phyloP scores from a whole-genome alignment of 2,888 invertebrate species.

The Macaria liturata region DNA sequence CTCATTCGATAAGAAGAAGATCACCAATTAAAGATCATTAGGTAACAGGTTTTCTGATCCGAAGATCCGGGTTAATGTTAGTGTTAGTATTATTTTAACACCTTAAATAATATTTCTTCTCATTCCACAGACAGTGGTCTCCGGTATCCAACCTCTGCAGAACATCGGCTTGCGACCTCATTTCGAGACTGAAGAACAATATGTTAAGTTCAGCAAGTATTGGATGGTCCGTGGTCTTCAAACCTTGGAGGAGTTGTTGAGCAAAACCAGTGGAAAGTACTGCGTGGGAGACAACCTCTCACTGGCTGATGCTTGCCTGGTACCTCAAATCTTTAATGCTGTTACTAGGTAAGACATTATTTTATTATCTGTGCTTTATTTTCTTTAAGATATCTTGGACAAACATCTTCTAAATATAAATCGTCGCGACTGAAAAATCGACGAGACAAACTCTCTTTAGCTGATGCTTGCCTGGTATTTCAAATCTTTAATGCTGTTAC shows the following conservation, averaged over 20 bases:
- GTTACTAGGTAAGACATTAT: slow-evolving; percentile 64
- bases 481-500: slow-evolving; percentile 84
- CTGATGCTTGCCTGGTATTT: slow-evolving; percentile 82
- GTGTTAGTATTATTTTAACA: no score
- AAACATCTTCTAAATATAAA: no score
- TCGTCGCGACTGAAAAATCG: no score
- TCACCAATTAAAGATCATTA: no score
- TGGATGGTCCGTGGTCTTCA: slow-evolving; percentile 82
- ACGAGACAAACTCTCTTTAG: no score
- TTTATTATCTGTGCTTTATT: no score
- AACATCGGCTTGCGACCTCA: slow-evolving; percentile 78
- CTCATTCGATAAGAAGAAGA: no score
- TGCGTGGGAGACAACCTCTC: slow-evolving; percentile 85
- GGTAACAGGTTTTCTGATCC: no score
- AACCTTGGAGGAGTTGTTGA: slow-evolving; percentile 79
- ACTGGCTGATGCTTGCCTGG: slow-evolving; percentile 86
- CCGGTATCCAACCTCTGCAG: slow-evolving; percentile 88
- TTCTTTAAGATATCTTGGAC: no score
- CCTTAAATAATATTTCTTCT: no score
- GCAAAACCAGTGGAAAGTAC: slow-evolving; percentile 75
- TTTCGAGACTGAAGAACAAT: slow-evolving; percentile 64
- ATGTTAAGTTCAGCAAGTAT: slow-evolving; percentile 73
- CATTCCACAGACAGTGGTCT: slow-evolving; percentile 71
- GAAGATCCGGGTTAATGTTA: no score
- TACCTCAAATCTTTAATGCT: slow-evolving; percentile 86